These are phyloP conservation scores for Caenorhabditis drosophilae DNA, from an alignment of 2,888 invertebrate species.

Conservation along the genomic window DNA sequence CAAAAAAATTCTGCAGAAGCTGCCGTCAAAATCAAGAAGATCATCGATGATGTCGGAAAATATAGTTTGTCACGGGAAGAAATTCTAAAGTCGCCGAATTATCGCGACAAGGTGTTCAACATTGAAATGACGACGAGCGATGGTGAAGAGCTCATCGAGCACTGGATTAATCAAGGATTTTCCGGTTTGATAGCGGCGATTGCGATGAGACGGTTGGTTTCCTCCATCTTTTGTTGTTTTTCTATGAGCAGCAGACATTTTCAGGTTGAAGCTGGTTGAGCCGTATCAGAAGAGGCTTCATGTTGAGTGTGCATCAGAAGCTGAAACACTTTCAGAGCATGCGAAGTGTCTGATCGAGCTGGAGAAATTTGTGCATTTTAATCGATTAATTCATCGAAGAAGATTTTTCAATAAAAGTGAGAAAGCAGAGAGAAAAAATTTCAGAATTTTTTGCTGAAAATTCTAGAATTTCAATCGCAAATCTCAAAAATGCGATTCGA, in stretches of 20 bases:
- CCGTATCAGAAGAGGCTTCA: conserved; percentile 16
- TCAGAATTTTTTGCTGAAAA: not conserved
- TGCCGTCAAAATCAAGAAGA: too few species aligned
- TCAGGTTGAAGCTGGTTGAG: conserved; percentile 20
- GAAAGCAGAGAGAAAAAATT: conserved; percentile 3
- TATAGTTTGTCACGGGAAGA: conserved; percentile 8
- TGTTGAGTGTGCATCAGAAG: conserved; percentile 39
- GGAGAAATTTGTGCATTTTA: conserved; percentile 21
- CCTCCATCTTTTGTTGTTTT: not conserved
- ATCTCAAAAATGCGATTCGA: too few species aligned
- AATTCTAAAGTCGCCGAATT: conserved; percentile 13
- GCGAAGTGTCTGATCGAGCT: conserved; percentile 45
- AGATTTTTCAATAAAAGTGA: conserved; percentile 20
- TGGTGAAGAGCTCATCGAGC: conserved; percentile 36
- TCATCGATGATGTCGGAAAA: not conserved
- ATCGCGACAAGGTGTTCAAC: conserved; percentile 15
- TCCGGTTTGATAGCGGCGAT: conserved; percentile 35
- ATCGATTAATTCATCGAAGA: conserved; percentile 11
- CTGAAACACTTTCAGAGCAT: conserved; percentile 38
- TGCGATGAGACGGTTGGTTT: conserved; percentile 29
- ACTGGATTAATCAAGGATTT: conserved; percentile 37
- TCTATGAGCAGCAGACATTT: too few species aligned
- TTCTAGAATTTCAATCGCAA: too few species aligned
- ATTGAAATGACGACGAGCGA: conserved; percentile 18
- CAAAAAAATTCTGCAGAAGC: too few species aligned